phyloP scores from a whole-genome alignment of 2,888 invertebrate genomes.

The Netelia fuscicornis region DNA sequence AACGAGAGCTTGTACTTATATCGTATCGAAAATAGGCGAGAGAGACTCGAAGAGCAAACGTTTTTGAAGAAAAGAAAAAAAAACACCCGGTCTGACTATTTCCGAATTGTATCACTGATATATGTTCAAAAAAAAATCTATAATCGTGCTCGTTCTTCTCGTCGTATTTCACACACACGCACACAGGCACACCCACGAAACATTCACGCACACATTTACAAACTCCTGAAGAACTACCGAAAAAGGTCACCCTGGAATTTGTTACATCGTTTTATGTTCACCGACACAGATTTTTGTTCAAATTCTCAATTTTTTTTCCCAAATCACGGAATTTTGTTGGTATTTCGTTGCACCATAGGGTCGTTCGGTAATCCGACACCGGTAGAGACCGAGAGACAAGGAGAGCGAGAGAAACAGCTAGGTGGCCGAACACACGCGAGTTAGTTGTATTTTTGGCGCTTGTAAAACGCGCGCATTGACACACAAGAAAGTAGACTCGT shows the following conservation, averaged over 20 bases:
- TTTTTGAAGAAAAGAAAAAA: neutral
- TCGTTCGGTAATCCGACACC: constrained; percentile 77
- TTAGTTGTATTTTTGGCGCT: constrained; percentile 77
- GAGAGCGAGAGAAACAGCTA: constrained; percentile 55
- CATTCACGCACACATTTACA: constrained; percentile 9
- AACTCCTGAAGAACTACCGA: neutral
- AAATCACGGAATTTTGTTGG: constrained; percentile 36
- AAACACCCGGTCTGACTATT: neutral
- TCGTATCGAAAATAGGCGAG: neutral
- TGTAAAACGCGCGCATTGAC: constrained; percentile 61
- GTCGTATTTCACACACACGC: neutral
- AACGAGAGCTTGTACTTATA: neutral
- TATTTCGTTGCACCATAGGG: constrained; percentile 25
- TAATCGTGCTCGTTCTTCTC: too few species aligned
- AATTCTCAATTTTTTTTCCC: neutral
- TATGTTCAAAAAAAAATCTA: neutral
- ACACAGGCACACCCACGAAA: neutral
- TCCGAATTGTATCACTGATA: too few species aligned
- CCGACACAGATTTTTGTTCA: neutral
- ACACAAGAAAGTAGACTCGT: constrained; percentile 57
- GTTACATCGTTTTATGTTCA: neutral
- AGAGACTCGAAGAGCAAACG: constrained; percentile 47
- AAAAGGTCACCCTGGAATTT: neutral
- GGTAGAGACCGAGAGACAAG: constrained; percentile 41
- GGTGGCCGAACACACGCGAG: constrained; percentile 70